Base-by-base conservation (phyloP, 2,113 vertebrate genomes). In the Notiomystis cincta region DNA sequence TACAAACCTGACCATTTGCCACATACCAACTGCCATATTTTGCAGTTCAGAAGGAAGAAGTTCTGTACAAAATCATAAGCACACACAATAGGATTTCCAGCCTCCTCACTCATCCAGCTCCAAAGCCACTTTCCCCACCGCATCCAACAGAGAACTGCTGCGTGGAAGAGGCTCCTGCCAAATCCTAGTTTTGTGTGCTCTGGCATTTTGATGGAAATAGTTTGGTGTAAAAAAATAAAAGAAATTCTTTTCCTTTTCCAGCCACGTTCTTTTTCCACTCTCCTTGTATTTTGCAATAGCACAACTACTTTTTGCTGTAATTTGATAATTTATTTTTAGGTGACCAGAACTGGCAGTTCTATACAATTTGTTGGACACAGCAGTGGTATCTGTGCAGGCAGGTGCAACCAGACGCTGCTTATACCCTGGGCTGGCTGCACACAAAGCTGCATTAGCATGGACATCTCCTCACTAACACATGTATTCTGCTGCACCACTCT, bases 261-360 rank as follows among this genome's bases (percentile, higher is more conserved):
- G 54, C 14, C 67, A 37, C 7, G 25, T 70, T 75, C 33, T 87
- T 97, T 93, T 95, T 89, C 87, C 87, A 82, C 69, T 87, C 56
- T 75, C 60, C 60, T 66, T 14, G 0, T 79, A 76, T 82, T 90
- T 64, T 80, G 30, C 33, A 85, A 62, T 0, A 10, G 58, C 20
- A 84, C 25, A 73, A 65, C 53, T 58, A 80, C 50, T 94, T 92
- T 82, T 54, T 62, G 21, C 58, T 90, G 90, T 62, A 87, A 94
- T 61, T 85, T 73, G 82, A 87, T 79, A 64, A 71, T 79, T 93
- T 89, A 85, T 58, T 96, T 97, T 95, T 84, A 91, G 47, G 47
- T 79, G 65, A 77, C 66, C 70, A 94, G 96, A 94, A 97, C 94
- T 93, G 87, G 87, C 93, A 91, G 95, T 96, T 85, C 94, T 54